These are phyloP conservation scores for Mormyrus hasselquistii DNA, from an alignment of 2,797 vertebrate species.

Conservation along the genomic window DNA sequence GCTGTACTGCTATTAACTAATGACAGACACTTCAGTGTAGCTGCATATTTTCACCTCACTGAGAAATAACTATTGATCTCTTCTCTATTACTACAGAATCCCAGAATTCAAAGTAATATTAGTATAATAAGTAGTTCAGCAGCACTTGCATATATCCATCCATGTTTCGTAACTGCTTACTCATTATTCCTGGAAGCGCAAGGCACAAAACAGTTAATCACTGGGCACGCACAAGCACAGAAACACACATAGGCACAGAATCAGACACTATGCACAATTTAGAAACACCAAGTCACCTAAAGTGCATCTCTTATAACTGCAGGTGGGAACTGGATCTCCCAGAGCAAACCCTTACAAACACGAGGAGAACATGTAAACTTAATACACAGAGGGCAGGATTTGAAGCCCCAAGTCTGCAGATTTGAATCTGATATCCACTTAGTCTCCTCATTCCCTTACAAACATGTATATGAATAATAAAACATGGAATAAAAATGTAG, in stretches of 20 bases:
- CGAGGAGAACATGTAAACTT: neutral
- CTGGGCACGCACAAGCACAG: neutral
- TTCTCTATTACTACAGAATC: neutral
- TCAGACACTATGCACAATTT: neutral
- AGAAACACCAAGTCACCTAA: neutral
- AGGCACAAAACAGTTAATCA: neutral
- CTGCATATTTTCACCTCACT: neutral
- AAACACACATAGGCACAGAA: neutral
- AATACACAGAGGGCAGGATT: neutral
- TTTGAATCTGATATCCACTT: neutral
- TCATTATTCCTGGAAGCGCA: neutral
- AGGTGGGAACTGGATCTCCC: neutral
- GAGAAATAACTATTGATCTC: neutral
- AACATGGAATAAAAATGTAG: neutral
- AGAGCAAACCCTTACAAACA: neutral
- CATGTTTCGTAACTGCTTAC: neutral
- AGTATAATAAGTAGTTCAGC: neutral
- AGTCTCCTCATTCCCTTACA: neutral
- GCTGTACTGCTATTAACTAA: neutral
- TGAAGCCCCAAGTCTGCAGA: neutral
- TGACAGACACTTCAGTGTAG: neutral
- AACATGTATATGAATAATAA: neutral
- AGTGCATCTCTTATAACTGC: neutral
- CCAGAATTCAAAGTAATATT: neutral
- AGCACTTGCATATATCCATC: slow-evolving; percentile 1